Base-by-base conservation (phyloP, 2,113 vertebrate species). In the Orientallactaga bullata region DNA sequence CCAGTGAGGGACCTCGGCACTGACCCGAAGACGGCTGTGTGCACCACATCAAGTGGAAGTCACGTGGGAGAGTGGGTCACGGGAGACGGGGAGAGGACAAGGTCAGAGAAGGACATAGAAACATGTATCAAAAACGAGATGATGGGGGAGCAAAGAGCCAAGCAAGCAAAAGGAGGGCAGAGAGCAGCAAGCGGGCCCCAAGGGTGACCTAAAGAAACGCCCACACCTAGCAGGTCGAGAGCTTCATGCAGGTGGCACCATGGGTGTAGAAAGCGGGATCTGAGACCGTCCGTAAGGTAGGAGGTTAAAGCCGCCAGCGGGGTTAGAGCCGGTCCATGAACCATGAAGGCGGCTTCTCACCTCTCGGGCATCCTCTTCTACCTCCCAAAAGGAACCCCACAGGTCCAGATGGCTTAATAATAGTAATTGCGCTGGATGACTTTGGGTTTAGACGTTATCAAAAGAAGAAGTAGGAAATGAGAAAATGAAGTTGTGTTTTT, bases 1-100 rank as follows among this genome's bases (percentile, higher is more conserved):
- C 89, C 95, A 95, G 0, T 3, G 89, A 80, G 94, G 93, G 94
- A 80, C 51, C 18, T 9, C 0, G 7, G 6, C 3, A 0, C 77
- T 88, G 96, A 94, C 94, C 87, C 65, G 89, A 32, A 60, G 76
- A 80, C 6, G 39, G 80, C 77, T 58, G 79, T 0, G 0, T 47
- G 66, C 1, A 23, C 89, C 86, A 77, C 55, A 77, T 28, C 85
- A 79, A 90, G 74, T n/a, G 0, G 16, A 68, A 82, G 83, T 80
- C 90, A 28, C 1, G 2, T 37, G 42, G 79, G 85, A 95, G 90
- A 92, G 65, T 60, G 87, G 95, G 94, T 90, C 93, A 89, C n/a
- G 9, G 80, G 86, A 89, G 83, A 60, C 1, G 6, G 72, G 42
- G 58, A 32, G 71, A 65, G 87, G 85, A 91, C 21, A 32, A 87